These are phyloP conservation scores for Eulemur rubriventer DNA, from an alignment of 2,797 vertebrate species.

Conservation along the genomic window DNA sequence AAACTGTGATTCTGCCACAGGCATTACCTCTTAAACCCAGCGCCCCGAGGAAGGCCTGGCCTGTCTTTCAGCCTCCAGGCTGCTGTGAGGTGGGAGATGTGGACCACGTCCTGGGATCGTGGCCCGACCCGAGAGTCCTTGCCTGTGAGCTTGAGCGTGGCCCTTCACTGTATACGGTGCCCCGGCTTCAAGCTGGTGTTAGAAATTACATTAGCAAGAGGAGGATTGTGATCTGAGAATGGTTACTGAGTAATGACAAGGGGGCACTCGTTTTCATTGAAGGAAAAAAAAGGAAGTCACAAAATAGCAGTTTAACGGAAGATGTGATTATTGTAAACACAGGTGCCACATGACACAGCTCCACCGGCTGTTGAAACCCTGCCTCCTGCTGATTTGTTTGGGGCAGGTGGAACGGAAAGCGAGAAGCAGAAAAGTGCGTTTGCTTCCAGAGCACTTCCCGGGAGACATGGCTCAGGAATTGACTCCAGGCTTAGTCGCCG, in stretches of 20 bases:
- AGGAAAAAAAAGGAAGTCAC: constrained; percentile 40
- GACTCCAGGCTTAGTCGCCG: background rate
- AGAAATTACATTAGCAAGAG: background rate
- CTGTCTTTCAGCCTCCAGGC: background rate
- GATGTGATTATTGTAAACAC: background rate
- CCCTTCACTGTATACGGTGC: background rate
- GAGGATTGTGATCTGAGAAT: background rate
- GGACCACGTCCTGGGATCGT: fast-evolving
- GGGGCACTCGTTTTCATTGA: background rate
- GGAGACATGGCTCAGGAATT: background rate
- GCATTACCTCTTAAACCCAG: background rate
- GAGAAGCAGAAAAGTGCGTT: background rate
- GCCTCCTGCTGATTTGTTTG: background rate
- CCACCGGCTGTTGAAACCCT: background rate
- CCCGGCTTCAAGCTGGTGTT: background rate
- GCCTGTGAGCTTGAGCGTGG: background rate
- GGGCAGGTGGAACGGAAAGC: background rate
- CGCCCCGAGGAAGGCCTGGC: background rate
- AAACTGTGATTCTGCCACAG: background rate
- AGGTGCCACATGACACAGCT: background rate
- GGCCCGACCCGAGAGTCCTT: background rate
- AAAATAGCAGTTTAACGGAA: constrained; percentile 45
- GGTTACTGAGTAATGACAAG: background rate
- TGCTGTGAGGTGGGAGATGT: fast-evolving
- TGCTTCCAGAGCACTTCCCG: background rate